phyloP scores from a whole-genome alignment of 30 jellyfish, hydroid and myxozoan genomes.

The Chironex yamaguchii region DNA sequence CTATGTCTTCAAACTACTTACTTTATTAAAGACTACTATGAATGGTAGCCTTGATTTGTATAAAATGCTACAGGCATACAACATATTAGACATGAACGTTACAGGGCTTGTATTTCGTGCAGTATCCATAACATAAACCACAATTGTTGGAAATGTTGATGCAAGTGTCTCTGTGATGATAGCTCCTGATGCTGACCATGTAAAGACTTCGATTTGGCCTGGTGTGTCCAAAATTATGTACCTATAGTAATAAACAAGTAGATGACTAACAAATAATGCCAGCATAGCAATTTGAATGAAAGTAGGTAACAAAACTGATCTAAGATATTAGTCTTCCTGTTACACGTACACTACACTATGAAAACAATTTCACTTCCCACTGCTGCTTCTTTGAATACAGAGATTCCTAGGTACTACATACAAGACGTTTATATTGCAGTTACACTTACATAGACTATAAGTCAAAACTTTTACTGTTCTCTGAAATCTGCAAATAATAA shows the following conservation, averaged over 20 bases:
- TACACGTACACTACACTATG: no score
- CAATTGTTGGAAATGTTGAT: slow-evolving; percentile 88
- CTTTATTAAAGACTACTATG: slow-evolving; percentile 90
- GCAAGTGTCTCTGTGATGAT: slow-evolving; percentile 94
- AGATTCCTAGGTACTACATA: no score
- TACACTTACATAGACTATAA: no score
- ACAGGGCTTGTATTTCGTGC: slow-evolving; percentile 91
- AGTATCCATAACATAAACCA: slow-evolving; percentile 96
- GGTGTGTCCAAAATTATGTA: slow-evolving; percentile 93
- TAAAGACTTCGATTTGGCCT: slow-evolving; percentile 98
- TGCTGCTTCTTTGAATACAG: no score
- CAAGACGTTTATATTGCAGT: no score
- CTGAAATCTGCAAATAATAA: no score
- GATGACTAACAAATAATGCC: no score
- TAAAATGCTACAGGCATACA: slow-evolving; percentile 94
- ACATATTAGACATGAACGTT: slow-evolving; percentile 97
- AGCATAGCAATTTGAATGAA: no score
- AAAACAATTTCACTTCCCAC: no score
- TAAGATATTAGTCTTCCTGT: no score
- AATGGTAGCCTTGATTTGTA: slow-evolving; percentile 93
- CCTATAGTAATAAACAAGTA: slow-evolving; percentile 55
- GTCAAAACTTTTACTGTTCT: no score
- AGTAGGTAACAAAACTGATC: no score
- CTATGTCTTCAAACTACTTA: slow-evolving; percentile 4
- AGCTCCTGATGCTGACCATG: slow-evolving; percentile 99